These are phyloP conservation scores for Sebastolobus altivelis DNA, from an alignment of 2,797 vertebrate species.

Conservation along the genomic window DNA sequence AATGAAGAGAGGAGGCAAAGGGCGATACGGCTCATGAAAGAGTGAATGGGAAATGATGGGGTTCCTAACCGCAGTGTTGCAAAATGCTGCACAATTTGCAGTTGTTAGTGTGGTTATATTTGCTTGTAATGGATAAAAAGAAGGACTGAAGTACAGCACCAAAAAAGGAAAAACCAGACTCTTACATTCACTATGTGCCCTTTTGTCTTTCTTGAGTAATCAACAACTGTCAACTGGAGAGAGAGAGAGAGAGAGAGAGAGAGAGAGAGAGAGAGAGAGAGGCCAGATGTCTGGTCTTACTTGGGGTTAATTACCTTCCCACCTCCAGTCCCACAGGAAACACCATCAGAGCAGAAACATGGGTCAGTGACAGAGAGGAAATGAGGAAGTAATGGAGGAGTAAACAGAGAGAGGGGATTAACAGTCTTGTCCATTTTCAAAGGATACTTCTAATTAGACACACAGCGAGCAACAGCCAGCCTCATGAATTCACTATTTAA, in stretches of 20 bases:
- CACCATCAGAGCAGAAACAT: neutral
- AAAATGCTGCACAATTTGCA: neutral
- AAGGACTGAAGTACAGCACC: neutral
- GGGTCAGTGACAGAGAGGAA: slow-evolving; percentile 11
- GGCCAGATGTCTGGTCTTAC: neutral
- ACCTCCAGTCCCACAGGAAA: slow-evolving; percentile 10
- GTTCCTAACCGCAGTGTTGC: neutral
- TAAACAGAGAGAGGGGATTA: neutral
- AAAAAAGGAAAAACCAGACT: neutral
- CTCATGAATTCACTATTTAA: neutral
- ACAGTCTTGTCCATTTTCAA: neutral
- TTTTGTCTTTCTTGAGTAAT: neutral
- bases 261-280: no score
- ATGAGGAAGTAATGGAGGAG: slow-evolving; percentile 15
- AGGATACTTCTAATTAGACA: slow-evolving; percentile 26
- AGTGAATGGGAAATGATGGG: slow-evolving; percentile 1
- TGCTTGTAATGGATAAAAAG: neutral
- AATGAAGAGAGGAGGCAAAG: neutral
- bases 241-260: no score
- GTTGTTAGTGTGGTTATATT: neutral
- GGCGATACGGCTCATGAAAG: slow-evolving; percentile 1
- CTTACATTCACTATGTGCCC: neutral
- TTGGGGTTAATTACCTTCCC: slow-evolving; percentile 43
- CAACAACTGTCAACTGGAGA: neutral
- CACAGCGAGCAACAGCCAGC: neutral